Conservation (phyloP, 2,888 invertebrate genomes). For the Cantharis rustica region DNA sequence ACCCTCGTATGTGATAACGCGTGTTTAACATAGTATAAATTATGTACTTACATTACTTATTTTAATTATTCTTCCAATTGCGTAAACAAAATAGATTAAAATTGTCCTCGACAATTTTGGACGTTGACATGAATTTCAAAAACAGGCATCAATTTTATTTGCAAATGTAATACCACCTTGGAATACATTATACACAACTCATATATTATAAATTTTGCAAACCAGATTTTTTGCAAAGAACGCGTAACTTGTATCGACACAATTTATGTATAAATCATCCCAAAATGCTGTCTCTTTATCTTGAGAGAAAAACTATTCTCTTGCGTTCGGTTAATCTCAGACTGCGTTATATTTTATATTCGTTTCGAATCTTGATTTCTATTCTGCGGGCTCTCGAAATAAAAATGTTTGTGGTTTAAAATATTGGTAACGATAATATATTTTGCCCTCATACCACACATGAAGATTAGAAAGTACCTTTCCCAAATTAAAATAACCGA, state of each 20-base stretch:
- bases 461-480: background rate
- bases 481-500: background rate
- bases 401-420: background rate
- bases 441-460: background rate
- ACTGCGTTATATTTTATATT: background rate
- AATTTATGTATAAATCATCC: background rate
- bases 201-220: background rate
- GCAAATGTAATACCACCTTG: background rate
- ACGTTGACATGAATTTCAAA: background rate
- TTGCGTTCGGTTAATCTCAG: background rate
- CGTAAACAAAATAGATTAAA: background rate
- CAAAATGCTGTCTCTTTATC: background rate
- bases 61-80: background rate
- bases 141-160: background rate
- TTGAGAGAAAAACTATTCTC: background rate
- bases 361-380: background rate
- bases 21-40: no score
- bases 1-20: no score
- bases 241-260: background rate
- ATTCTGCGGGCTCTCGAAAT: background rate
- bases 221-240: background rate
- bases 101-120: background rate
- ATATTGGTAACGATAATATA: background rate
- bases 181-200: background rate
- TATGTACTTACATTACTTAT: background rate